Conservation (phyloP, 64 coral and sea anemone species). For the Actinia equina region DNA sequence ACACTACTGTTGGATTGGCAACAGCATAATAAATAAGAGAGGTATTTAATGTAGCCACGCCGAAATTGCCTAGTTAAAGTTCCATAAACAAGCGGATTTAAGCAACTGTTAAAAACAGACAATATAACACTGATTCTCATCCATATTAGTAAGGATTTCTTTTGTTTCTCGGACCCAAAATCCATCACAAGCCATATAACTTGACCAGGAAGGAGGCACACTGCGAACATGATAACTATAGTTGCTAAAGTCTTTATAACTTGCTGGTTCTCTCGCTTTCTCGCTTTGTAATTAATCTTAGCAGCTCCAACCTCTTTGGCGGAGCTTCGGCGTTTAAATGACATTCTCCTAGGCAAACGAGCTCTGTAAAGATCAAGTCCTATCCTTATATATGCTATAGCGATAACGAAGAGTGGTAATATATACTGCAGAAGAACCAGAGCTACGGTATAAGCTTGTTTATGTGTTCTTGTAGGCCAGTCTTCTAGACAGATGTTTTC, state of each 20-base stretch:
- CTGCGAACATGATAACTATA: slow-evolving; percentile 36
- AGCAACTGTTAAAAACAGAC: slow-evolving; percentile 77
- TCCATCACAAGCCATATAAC: slow-evolving; percentile 28
- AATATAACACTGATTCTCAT: slow-evolving; percentile 45
- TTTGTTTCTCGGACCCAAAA: slow-evolving; percentile 36
- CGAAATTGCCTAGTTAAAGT: slow-evolving; percentile 78
- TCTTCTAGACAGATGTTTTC: slow-evolving; percentile 31
- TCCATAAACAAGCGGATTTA: slow-evolving; percentile 82
- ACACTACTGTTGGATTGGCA: slow-evolving; percentile 17
- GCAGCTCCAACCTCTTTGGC: neutral
- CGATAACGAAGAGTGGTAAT: slow-evolving; percentile 58
- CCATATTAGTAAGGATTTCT: neutral
- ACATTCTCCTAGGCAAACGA: slow-evolving; percentile 15
- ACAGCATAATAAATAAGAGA: slow-evolving; percentile 77
- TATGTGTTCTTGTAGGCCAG: slow-evolving; percentile 59
- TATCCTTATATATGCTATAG: slow-evolving; percentile 78
- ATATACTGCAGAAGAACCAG: slow-evolving; percentile 73
- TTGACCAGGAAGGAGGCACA: slow-evolving; percentile 48
- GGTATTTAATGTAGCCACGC: slow-evolving; percentile 72
- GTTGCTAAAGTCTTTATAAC: slow-evolving; percentile 39
- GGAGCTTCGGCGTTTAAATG: slow-evolving; percentile 18
- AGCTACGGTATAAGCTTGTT: slow-evolving; percentile 55
- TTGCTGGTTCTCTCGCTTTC: slow-evolving; percentile 16
- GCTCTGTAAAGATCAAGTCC: slow-evolving; percentile 54
- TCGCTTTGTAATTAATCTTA: slow-evolving; percentile 10